Base-by-base conservation (phyloP, 2,888 invertebrate genomes). In the Dilophus febrilis region DNA sequence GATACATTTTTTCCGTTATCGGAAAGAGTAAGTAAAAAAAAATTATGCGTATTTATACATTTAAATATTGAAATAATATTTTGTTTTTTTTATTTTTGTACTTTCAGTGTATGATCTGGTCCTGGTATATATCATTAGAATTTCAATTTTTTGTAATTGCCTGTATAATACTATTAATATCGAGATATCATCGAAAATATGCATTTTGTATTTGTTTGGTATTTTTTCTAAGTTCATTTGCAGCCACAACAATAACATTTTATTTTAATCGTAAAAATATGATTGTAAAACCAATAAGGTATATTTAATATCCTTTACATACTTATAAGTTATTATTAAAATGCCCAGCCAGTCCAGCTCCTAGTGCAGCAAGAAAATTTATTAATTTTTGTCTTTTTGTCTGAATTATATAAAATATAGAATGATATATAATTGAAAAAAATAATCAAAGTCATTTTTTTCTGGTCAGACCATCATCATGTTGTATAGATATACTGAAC, bases 71-170 rank as follows among this genome's bases (percentile, higher is more conserved):
- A n/a, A n/a, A n/a, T 5, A 16, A 36, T 29, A 26, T 34, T 3
- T 5, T 26, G 19, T 10, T 26, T 27, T 35, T 10, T 18, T 6
- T 26, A 38, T 18, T 33, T 17, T 16, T 34, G n/a, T 11, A 11
- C 26, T 45, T 44, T 19, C 57, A 84, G 83, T 85, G 84, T 50
- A 77, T 83, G 77, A 66, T 79, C 39, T 74, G 83, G 68, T 80
- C 82, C 42, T 84, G 83, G 84, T 81, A 79, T 56, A 60, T 84
- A 38, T 75, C 81, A 0, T 70, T 77, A 49, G 83, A 84, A 59
- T 77, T 77, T 1, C 80, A 80, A 53, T 74, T 83, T 52, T 83
- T 82, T 59, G 65, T 74, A 22, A 54, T 72, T 13, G 79, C 80
- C 16, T 77, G 75, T 27, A 58, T 81, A 30, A 64, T 78, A 44